Evolutionary conservation across 2,888 invertebrate species (phyloP).

Genomic region (Temnothorax unifasciatus): DNA sequence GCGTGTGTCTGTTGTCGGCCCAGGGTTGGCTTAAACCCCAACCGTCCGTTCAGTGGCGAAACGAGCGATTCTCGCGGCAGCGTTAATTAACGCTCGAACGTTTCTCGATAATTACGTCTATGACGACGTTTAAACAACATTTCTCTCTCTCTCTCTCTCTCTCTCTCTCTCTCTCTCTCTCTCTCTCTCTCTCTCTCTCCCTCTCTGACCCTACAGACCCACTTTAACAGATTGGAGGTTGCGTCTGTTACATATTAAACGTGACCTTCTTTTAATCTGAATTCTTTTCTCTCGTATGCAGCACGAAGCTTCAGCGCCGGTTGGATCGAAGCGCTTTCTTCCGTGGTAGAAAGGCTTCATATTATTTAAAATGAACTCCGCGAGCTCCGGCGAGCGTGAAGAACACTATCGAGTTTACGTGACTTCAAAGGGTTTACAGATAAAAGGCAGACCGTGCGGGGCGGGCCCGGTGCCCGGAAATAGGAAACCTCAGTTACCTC

Average conservation of each 20-base stretch:
- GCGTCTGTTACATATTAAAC: neutral
- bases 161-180: neutral
- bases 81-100: conserved; percentile 20
- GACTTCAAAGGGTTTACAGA: conserved; percentile 37
- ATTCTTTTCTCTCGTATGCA: neutral
- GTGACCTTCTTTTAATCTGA: neutral
- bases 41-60: neutral
- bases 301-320: neutral
- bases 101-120: conserved; percentile 27
- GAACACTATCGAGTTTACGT: conserved; percentile 53
- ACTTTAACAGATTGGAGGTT: neutral
- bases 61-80: conserved; percentile 21
- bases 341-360: neutral
- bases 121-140: neutral
- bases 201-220: neutral
- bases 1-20: neutral
- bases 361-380: conserved; percentile 50
- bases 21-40: conserved; percentile 12
- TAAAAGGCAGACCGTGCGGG: conserved; percentile 35
- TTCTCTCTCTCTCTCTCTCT: neutral
- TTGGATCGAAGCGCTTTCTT: neutral
- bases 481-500: conserved; percentile 48
- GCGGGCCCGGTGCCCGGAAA: conserved; percentile 22
- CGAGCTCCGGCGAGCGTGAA: conserved; percentile 4
- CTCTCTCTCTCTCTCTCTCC: neutral